These are phyloP conservation scores for Cossypha caffra DNA, from an alignment of 2,797 vertebrate genomes.

Conservation along the genomic window DNA sequence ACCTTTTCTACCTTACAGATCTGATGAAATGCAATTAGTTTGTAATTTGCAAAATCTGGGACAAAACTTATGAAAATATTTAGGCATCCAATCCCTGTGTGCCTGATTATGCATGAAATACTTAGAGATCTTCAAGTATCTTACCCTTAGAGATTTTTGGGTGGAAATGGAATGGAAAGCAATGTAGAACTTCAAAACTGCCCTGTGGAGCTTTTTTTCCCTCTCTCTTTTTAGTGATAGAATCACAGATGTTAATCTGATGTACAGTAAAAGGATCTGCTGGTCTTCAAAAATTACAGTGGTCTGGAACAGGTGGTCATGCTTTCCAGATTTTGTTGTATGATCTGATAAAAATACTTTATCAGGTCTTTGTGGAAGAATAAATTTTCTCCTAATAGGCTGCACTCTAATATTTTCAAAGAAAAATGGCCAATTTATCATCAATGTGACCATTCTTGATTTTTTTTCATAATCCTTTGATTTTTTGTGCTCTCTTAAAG, in stretches of 20 bases:
- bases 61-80: not conserved
- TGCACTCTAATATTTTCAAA: not conserved
- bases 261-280: not conserved
- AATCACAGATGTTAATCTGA: not conserved
- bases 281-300: not conserved
- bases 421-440: not conserved
- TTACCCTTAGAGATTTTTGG: not conserved
- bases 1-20: not conserved
- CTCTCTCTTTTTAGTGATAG: not conserved
- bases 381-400: not conserved
- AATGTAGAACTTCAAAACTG: not conserved
- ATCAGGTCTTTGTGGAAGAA: not conserved
- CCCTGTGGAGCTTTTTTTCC: not conserved
- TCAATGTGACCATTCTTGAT: not conserved
- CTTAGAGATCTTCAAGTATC: not conserved
- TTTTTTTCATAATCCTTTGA: not conserved
- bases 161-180: not conserved
- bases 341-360: not conserved
- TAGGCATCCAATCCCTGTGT: rapidly evolving
- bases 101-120: not conserved
- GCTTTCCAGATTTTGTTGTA: not conserved
- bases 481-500: slow-evolving; percentile 73
- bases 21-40: not conserved
- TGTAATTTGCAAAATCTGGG: not conserved
- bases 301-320: not conserved